Base-by-base conservation (phyloP, 1,140 invertebrate species). In the Forficula auricularia region DNA sequence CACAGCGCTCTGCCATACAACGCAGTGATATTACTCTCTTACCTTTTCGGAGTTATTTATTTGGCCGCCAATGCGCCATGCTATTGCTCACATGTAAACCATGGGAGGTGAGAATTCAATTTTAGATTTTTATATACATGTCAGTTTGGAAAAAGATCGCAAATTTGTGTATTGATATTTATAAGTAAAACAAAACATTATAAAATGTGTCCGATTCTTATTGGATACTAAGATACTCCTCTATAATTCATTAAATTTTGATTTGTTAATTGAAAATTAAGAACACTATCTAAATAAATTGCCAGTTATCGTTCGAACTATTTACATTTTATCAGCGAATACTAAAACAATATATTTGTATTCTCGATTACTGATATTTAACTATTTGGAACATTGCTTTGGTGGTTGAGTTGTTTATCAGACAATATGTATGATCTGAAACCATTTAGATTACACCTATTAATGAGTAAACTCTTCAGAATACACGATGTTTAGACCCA, bases 41-140 rank as follows among this genome's bases (percentile, higher is more conserved):
- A 50, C 87, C 96, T 58, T 81, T 97, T 52, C 71, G 91, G 45
- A 91, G 87, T 61, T 96, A 96, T 65, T 68, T 98, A 44, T 96
- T 94, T 61, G 79, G 87, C 50, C 73, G 90, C 51, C 91, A 97
- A 65, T 85, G 86, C 62, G 74, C 83, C 49, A 74, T 92, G 68
- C 68, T 94, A 50, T 62, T 90, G 47, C 63, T 79, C 48, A 69
- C 77, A 38, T 75, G 72, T 49, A 79, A 81, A 62, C 75, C 82
- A 45, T 82, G 77, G 73, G 83, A 88, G 69, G 79, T 82, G 57
- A 58, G 67, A 68, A n/a, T 46, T 35, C 42, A 40, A 30, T 35
- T 31, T 34, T 30, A 43, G 13, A 42, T n/a, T n/a, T n/a, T n/a
- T 38, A 40, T n/a, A 40, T 43, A 45, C 40, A 32, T 47, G 38